Evolutionary conservation across 2,113 vertebrate genomes (phyloP).

Genomic region (Tragelaphus scriptus): DNA sequence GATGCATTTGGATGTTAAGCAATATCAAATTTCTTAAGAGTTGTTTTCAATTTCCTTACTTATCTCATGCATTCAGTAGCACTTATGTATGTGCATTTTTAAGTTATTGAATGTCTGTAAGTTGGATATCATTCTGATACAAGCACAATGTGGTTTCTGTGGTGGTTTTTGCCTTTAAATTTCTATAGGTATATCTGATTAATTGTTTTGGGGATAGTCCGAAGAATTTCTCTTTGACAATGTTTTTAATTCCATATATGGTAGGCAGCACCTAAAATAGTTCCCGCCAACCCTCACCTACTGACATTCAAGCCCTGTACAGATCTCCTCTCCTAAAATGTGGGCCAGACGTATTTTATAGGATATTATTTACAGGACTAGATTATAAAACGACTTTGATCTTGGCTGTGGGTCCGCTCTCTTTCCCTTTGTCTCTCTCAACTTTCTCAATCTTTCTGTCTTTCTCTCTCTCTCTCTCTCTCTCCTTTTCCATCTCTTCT

Average conservation of each 20-base stretch:
- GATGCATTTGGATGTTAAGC: background rate
- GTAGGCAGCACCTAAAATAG: background rate
- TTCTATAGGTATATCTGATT: background rate
- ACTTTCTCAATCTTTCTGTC: background rate
- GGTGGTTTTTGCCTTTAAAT: background rate
- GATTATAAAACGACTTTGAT: background rate
- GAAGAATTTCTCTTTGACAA: background rate
- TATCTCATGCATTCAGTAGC: background rate
- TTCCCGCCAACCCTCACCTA: fast-evolving
- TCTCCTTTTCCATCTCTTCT: background rate
- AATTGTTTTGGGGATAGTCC: background rate
- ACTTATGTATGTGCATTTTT: background rate
- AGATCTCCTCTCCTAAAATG: background rate
- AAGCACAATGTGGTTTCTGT: background rate
- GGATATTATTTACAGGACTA: background rate
- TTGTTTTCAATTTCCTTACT: background rate
- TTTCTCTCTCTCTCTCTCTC: background rate
- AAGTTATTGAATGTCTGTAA: background rate
- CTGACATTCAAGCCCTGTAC: background rate
- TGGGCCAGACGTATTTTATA: background rate
- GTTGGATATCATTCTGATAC: background rate
- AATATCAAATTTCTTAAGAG: background rate
- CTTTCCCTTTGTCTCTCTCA: background rate
- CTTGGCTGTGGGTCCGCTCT: background rate
- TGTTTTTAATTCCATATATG: background rate